Base-by-base conservation (phyloP, 2,113 vertebrate species). In the Chionodraco myersi region DNA sequence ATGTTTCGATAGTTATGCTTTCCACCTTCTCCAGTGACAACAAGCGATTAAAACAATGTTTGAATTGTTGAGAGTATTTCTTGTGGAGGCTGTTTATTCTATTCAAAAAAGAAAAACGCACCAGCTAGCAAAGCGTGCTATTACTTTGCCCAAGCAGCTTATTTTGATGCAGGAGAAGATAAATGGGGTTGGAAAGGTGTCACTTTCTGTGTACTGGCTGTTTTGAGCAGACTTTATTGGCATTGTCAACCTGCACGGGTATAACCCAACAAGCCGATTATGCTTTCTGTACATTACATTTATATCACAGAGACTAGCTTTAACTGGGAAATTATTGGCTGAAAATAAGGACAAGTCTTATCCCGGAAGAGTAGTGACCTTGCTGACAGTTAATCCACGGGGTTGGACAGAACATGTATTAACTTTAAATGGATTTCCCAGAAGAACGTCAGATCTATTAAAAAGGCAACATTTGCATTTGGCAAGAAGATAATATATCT, bases 161-260 rank as follows among this genome's bases (percentile, higher is more conserved):
- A 60, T 71, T 68, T 75, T 80, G 79, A 89, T 61, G 76, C 73
- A 71, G 69, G 47, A 53, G 75, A 53, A 70, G 34, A 70, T 21
- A 72, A 80, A 85, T 23, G 8, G 10, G 65, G 11, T 56, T 21
- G 73, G 68, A 83, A 79, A 75, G 54, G 67, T 77, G 75, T 79
- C 64, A 56, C 63, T 77, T 79, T 69, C 59, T 45, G 36, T 66
- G 59, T 23, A 30, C 53, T 34, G 41, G 45, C 47, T 49, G 18
- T 52, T 68, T 45, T 36, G 15, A 75, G 66, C 47, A 5, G 56
- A 68, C 60, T 75, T 61, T 60, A 54, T 64, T 73, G 53, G 26
- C 36, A 45, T 12, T 72, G 56, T 75, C 73, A 67, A 79, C 13
- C 47, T 26, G n/a, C 58, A 48, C 6, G 6, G n/a, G 12, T 67